Evolutionary conservation across 2,888 invertebrate genomes (phyloP), one percentile per base, ranked within the genome.

Genomic region (Lamellibrachia columna): DNA sequence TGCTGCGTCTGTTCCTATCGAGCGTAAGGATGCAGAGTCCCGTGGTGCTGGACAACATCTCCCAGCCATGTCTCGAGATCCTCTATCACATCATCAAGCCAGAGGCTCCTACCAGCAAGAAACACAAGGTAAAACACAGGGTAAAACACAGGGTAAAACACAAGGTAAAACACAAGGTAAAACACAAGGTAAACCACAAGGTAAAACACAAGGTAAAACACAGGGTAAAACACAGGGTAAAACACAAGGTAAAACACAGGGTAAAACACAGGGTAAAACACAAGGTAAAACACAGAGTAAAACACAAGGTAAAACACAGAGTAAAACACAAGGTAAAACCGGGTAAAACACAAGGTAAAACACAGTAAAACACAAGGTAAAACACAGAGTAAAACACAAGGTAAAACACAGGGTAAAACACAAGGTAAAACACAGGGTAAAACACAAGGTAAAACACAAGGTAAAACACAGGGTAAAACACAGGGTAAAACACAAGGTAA

Each of bases 61-160:
- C 99, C 94, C 97, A 99, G 94, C 99, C 99, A 0, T 99, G 99
- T 96, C 97, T 99, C 94, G 98, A 98, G 94, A 99, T 99, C 94
- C 97, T 99, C 96, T 95, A 96, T 92, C 95, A 95, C 91, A 94
- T 96, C 60, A 98, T 99, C 94, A 96, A 96, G 94, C 96, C 97
- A 6, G 95, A 96, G 52, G 93, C 95, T 52, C 93, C 95, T 8
- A 93, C 94, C 90, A 94, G 94, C 90, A 94, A 93, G 92, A 94
- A 95, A 92, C 93, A 94, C 93, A 94, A 94, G 94, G 94, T 94
- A 92, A 91, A 52, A 22, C 28, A n/a, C 90, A 11, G 15, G 28
- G 75, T 52, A 60, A 22, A 28, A 40, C 40, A 40, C 40, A 40
- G 40, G 0, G 40, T 40, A 40, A 40, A 40, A 40, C 40, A 40